phyloP scores from a whole-genome alignment of 2,113 vertebrate species.

The Anguilla rostrata region DNA sequence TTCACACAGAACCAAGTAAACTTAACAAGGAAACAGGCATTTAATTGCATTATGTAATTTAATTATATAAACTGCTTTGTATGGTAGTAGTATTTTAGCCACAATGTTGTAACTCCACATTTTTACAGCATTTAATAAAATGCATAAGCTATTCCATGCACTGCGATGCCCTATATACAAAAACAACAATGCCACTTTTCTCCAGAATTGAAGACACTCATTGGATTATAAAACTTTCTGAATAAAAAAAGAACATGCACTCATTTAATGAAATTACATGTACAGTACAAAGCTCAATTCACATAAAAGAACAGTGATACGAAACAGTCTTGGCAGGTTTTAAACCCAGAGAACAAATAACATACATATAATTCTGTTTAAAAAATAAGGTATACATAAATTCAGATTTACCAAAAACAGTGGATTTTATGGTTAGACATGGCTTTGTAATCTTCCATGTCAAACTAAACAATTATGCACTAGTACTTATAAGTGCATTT shows the following conservation, averaged over 20 bases:
- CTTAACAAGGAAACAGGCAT: conserved; percentile 25
- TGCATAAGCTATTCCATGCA: conserved; percentile 92
- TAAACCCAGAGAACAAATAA: conserved; percentile 49
- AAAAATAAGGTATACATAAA: conserved; percentile 33
- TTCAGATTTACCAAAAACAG: conserved; percentile 25
- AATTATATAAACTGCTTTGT: conserved; percentile 76
- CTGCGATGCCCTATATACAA: conserved; percentile 86
- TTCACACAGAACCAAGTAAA: conserved; percentile 14
- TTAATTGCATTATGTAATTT: conserved; percentile 56
- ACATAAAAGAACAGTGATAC: conserved; percentile 61
- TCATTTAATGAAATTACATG: conserved; percentile 75
- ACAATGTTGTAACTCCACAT: conserved; percentile 81
- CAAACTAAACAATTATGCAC: conserved; percentile 4
- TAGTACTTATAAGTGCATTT: conserved; percentile 20
- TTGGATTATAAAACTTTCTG: conserved; percentile 79
- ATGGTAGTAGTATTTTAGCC: conserved; percentile 76
- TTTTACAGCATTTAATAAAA: conserved; percentile 90
- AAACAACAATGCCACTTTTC: conserved; percentile 81
- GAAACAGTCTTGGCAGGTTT: conserved; percentile 58
- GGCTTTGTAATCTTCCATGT: conserved; percentile 17
- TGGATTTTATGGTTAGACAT: conserved; percentile 26
- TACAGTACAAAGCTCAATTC: conserved; percentile 62
- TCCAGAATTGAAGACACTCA: conserved; percentile 72
- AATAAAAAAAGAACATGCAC: conserved; percentile 83
- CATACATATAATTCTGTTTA: conserved; percentile 29